Base-by-base conservation (phyloP, 2,888 invertebrate genomes). In the Abrostola triplasia region DNA sequence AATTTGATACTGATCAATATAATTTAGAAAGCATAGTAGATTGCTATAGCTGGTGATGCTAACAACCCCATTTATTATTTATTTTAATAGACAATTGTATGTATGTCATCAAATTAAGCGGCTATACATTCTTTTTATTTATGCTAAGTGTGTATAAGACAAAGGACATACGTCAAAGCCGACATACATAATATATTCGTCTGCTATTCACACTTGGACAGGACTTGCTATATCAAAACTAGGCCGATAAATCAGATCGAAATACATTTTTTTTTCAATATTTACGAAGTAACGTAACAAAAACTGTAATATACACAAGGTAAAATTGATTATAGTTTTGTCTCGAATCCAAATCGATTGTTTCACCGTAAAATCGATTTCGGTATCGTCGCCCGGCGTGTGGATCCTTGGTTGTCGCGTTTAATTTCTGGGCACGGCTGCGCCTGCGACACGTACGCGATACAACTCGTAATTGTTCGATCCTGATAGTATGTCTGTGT, bases 341-440 rank as follows among this genome's bases (percentile, higher is more conserved):
- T 59, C 51, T 24, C 50, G 57, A 73, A 63, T 53, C 24, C 5
- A 12, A 70, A 75, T 75, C 63, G 59, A 77, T 77, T 74, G 60
- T 63, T 64, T 67, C 56, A 65, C 55, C 60, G 60, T 70, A 64
- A 68, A 72, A 76, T 73, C 59, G 56, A 79, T 76, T 80, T 73
- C 24, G 55, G 52, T 67, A 51, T 58, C 64, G 57, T 71, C 63
- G 64, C 54, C 53, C 44, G 54, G 40, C 52, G 67, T 68, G 76
- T 59, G 67, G 73, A 80, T 84, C 85, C 82, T 82, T 80, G 84
- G 79, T 62, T 12, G 36, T 59, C 70, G 60, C 49, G 76, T 87
- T 81, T 51, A 75, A 56, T 77, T 83, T 75, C 85, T 44, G 52
- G 80, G 85, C 88, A 88, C 86, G 87, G 60, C 62, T 66, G 75